Percentiles rank a stretch among this genome's conserved stretches.
Conservation (phyloP, 1,140 invertebrate genomes). For the Drosophila tani region DNA sequence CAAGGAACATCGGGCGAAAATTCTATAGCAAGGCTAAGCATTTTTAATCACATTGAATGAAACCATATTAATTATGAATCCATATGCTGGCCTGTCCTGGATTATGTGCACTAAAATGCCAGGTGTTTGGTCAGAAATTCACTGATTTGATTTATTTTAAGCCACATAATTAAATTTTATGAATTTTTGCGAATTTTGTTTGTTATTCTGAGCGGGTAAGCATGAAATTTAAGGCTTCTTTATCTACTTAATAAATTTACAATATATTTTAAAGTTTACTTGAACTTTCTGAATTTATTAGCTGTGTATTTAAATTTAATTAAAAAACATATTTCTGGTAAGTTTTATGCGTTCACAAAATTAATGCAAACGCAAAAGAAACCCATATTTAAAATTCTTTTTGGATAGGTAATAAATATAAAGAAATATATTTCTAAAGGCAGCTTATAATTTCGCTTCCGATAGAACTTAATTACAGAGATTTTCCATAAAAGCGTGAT, state of each 20-base stretch:
- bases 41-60: conserved; percentile 42
- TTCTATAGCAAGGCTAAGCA: conserved; percentile 12
- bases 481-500: neutral
- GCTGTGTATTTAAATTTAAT: neutral
- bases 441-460: neutral
- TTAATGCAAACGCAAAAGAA: neutral
- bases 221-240: neutral
- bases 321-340: neutral
- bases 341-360: neutral
- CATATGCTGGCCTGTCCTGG: conserved; percentile 14
- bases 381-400: neutral
- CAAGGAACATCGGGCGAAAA: neutral
- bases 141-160: neutral
- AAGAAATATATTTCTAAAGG: neutral
- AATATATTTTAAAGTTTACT: neutral
- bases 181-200: neutral
- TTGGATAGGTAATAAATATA: neutral
- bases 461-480: neutral
- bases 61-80: conserved; percentile 40
- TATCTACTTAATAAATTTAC: neutral
- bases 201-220: neutral
- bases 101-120: conserved; percentile 16
- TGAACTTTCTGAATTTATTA: neutral
- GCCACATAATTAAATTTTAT: conserved; percentile 6
- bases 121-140: conserved; percentile 6